Percentiles rank a stretch among this genome's conserved stretches.
Evolutionary conservation across 2,113 vertebrate species (phyloP).

Genomic region (Chelonoidis abingdonii): DNA sequence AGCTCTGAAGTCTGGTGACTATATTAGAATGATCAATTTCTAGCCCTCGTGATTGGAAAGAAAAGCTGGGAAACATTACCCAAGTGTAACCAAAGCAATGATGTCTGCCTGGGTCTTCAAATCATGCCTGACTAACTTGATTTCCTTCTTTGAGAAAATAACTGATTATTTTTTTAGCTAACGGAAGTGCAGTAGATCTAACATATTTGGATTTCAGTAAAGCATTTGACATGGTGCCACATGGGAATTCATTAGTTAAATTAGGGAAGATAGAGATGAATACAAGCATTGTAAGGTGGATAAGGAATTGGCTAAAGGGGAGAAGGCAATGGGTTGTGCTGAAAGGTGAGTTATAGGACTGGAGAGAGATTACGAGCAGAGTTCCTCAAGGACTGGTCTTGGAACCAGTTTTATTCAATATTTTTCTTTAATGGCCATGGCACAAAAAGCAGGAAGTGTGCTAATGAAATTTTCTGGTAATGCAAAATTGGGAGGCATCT

Average conservation of each 20-base stretch:
- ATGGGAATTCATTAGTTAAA: background rate
- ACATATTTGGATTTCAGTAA: no score
- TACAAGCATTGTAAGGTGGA: background rate
- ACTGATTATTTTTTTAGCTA: no score
- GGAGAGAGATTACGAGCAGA: background rate
- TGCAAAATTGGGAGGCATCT: background rate
- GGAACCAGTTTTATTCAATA: background rate
- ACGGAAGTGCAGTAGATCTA: no score
- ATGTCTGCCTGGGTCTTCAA: no score
- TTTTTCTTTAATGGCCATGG: background rate
- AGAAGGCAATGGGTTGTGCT: background rate
- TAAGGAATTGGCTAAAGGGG: background rate
- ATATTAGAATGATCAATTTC: no score
- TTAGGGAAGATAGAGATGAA: background rate
- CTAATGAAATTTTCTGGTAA: background rate
- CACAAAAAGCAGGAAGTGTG: background rate
- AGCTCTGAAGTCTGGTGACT: no score
- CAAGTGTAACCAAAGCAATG: background rate
- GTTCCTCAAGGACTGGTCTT: background rate
- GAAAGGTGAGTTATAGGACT: background rate
- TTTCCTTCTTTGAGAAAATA: no score
- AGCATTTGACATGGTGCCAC: no score
- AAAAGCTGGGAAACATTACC: background rate
- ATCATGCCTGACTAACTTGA: no score
- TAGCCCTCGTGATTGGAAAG: background rate